Evolutionary conservation across 1,140 invertebrate genomes (phyloP), one percentile per base, ranked within the genome.

Genomic region (Philaenus spumarius): DNA sequence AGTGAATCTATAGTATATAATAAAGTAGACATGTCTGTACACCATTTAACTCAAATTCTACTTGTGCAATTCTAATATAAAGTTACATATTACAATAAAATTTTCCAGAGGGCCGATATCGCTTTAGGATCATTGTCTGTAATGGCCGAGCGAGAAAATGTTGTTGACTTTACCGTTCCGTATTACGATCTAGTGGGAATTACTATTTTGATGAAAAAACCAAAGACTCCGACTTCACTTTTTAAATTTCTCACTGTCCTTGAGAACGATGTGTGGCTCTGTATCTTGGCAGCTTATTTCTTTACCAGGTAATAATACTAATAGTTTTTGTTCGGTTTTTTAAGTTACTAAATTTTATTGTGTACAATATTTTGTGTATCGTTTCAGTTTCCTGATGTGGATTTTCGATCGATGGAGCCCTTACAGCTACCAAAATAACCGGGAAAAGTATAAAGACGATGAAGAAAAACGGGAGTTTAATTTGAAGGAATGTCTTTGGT

Each of bases 171-270:
- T 67, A 97, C 94, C 0, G 92, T 96, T 0, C 93, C 94, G 0
- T 96, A 94, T 68, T 97, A 97, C 69, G 95, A 97, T 74, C 75
- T 96, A 30, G 93, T 97, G 0, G 94, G 95, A 0, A 91, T 95
- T 20, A 92, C 90, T 0, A 96, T 97, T 63, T 75, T 97, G 63
- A 93, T 94, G 87, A 85, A 85, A 65, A 82, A 90, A 66, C 84
- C 87, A 0, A 84, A 85, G 64, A 78, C 81, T 0, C 82, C 84
- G 24, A 94, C 90, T 5, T 95, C 93, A 0, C 77, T 98, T 3
- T 97, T 98, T 73, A 97, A 97, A 76, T 98, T 98, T 70, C 80
- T 98, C 20, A 96, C 93, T 1, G 96, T 98, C 4, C 74, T 98
- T 54, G 95, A 98, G 72, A 88, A 88, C 60, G 88, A 94, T 63